These are phyloP conservation scores for Drosophila varians DNA, from an alignment of 1,140 invertebrate genomes.

Conservation along the genomic window DNA sequence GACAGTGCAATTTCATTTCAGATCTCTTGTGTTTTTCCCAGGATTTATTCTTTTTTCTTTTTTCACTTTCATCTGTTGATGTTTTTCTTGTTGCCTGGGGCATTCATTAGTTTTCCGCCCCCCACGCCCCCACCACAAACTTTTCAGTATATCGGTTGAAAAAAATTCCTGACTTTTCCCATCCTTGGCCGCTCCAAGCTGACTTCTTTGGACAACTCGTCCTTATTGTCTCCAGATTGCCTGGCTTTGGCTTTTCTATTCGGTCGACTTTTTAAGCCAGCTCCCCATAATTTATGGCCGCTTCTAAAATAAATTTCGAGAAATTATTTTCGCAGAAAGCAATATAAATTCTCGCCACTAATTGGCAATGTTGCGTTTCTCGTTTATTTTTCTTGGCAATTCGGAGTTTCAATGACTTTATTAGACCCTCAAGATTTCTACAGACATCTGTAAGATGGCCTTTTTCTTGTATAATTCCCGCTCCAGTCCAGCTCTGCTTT, in stretches of 20 bases:
- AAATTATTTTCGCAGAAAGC: conserved; percentile 67
- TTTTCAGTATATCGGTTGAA: conserved; percentile 38
- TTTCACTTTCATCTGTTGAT: conserved; percentile 16
- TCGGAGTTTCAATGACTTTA: conserved; percentile 62
- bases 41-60: conserved; percentile 16
- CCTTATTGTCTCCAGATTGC: conserved; percentile 64
- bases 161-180: conserved; percentile 20
- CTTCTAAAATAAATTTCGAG: conserved; percentile 73
- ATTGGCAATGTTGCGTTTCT: conserved; percentile 58
- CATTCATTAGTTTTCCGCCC: conserved; percentile 33
- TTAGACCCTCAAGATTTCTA: conserved; percentile 49
- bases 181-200: conserved; percentile 56
- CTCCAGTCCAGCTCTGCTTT: conserved; percentile 2
- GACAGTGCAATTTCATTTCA: conserved; percentile 43
- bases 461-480: background rate
- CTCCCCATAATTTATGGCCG: conserved; percentile 67
- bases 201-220: conserved; percentile 69
- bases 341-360: conserved; percentile 78
- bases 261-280: conserved; percentile 28
- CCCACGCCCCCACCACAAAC: background rate
- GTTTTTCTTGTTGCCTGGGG: conserved; percentile 30
- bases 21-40: background rate
- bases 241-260: conserved; percentile 9
- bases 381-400: conserved; percentile 2
- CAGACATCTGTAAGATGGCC: conserved; percentile 7